phyloP scores from a whole-genome alignment of 2,888 invertebrate species.

The Argyresthia albistria region DNA sequence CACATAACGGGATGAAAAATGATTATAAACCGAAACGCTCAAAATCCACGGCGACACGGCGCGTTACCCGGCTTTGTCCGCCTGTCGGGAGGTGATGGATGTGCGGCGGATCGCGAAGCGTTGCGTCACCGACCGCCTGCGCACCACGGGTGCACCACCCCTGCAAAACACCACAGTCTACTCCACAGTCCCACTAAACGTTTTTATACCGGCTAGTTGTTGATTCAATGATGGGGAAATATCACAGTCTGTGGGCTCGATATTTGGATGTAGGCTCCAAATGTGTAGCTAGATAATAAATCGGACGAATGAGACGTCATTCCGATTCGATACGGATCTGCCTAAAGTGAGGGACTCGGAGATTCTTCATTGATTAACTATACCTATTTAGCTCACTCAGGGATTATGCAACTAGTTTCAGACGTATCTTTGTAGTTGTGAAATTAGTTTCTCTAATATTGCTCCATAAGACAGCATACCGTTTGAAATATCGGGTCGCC shows the following conservation, averaged over 20 bases:
- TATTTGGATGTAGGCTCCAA: neutral
- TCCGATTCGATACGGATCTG: slow-evolving; percentile 60
- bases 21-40: slow-evolving; percentile 60
- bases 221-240: neutral
- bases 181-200: neutral
- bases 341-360: slow-evolving; percentile 45
- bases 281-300: slow-evolving; percentile 30
- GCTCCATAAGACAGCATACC: no score
- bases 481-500: no score
- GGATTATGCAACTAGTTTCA: neutral
- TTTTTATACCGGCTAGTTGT: neutral
- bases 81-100: slow-evolving; percentile 59
- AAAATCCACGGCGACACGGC: slow-evolving; percentile 67
- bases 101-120: slow-evolving; percentile 28
- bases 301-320: slow-evolving; percentile 67
- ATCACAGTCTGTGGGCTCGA: neutral
- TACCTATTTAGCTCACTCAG: slow-evolving; percentile 46
- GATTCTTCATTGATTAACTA: slow-evolving; percentile 53
- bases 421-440: neutral
- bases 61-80: slow-evolving; percentile 67
- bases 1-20: slow-evolving; percentile 48
- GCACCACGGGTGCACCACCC: slow-evolving; percentile 14
- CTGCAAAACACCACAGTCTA: slow-evolving; percentile 1
- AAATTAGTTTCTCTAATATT: no score
- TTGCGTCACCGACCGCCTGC: slow-evolving; percentile 51